Percentiles rank a stretch among this genome's conserved stretches.
phyloP scores from a whole-genome alignment of 2,113 vertebrate genomes.

The Archocentrus centrarchus region DNA sequence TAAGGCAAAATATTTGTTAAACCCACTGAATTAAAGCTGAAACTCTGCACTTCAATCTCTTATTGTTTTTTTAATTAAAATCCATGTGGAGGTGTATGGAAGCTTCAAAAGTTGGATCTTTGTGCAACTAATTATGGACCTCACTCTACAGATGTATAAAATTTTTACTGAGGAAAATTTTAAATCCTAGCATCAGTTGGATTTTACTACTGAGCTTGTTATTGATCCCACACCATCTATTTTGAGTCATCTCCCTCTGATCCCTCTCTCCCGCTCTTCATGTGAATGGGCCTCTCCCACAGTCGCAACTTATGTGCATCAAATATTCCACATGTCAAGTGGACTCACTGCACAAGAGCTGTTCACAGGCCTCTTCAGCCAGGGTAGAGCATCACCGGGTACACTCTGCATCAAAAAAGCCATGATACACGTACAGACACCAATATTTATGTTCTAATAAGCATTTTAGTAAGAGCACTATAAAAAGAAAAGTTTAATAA shows the following conservation, averaged over 20 bases:
- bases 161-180: neutral
- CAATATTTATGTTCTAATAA: slow-evolving; percentile 41
- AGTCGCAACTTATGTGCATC: slow-evolving; percentile 34
- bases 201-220: neutral
- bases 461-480: slow-evolving; percentile 7
- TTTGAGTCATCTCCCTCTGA: neutral
- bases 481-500: neutral
- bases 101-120: neutral
- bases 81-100: neutral
- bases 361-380: slow-evolving; percentile 58
- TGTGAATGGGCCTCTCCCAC: slow-evolving; percentile 26
- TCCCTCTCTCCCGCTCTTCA: slow-evolving; percentile 3
- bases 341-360: slow-evolving; percentile 37
- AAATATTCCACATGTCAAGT: slow-evolving; percentile 60
- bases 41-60: neutral
- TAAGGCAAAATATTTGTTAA: neutral
- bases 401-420: slow-evolving; percentile 40
- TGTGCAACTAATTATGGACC: neutral
- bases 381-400: slow-evolving; percentile 26
- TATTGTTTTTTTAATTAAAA: neutral
- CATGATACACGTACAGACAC: slow-evolving; percentile 17
- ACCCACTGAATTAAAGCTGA: neutral
- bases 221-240: slow-evolving; percentile 11
- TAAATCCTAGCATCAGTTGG: neutral
- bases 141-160: neutral